phyloP scores from a whole-genome alignment of 2,888 invertebrate genomes.

The Lasioglossum malachurum region DNA sequence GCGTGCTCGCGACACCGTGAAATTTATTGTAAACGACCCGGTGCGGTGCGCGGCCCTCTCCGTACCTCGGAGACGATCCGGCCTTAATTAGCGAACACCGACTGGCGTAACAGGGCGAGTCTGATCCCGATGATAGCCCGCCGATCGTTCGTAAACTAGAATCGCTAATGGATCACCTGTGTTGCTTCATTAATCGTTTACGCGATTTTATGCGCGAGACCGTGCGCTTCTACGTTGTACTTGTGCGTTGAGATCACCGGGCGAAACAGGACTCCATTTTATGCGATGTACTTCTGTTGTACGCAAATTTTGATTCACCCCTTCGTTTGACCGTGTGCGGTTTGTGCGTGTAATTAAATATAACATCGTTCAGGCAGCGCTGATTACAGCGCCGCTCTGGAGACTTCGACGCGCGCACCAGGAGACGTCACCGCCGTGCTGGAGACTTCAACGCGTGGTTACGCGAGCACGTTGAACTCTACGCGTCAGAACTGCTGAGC shows the following conservation, averaged over 20 bases:
- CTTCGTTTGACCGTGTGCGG: too few relatives aligned
- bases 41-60: not conserved
- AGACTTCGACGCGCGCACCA: not conserved
- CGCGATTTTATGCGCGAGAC: not conserved
- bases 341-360: not conserved
- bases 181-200: not conserved
- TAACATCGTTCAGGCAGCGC: too few relatives aligned
- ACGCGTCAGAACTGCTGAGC: not conserved
- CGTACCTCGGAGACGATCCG: not conserved
- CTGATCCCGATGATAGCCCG: slow-evolving; percentile 6
- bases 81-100: not conserved
- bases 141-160: not conserved
- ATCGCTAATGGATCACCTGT: not conserved
- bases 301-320: too few relatives aligned
- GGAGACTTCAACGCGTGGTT: not conserved
- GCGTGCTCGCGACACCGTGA: slow-evolving; percentile 32
- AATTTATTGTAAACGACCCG: slow-evolving; percentile 23
- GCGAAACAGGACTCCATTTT: not conserved
- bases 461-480: not conserved
- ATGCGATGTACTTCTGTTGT: not conserved
- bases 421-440: not conserved
- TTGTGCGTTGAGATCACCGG: not conserved
- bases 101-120: not conserved
- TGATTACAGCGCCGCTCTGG: not conserved
- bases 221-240: not conserved